Evolutionary conservation across 2,113 vertebrate species (phyloP), one percentile per base, ranked within the genome.

Genomic region (Heterotilapia buettikoferi): DNA sequence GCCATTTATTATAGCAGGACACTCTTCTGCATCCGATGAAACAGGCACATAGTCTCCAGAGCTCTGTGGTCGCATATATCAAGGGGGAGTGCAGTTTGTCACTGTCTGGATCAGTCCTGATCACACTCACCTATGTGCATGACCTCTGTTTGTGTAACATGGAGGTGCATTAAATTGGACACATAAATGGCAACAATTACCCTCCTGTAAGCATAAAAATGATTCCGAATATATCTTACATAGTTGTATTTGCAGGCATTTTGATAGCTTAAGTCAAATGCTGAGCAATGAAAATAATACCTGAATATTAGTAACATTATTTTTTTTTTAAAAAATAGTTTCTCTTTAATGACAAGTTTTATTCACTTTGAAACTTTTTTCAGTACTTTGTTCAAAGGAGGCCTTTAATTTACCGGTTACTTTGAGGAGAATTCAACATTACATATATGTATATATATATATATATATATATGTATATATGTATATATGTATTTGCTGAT

Each of bases 1-100:
- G 85, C 45, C 93, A 87, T 96, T 94, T 84, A 88, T 95, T 93
- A 94, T 5, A 16, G 29, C 33, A 3, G 85, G 90, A 93, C 90
- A 79, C 84, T 89, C 83, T 11, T 83, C 82, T 84, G 89, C 86
- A 84, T 89, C 83, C 83, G 86, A 6, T 84, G 79, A 78, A 89
- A 82, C 61, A 53, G 85, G 90, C 50, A 50, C 57, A 11, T 4
- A 4, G 50, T 91, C 91, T 92, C 86, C 57, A 68, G 89, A 92
- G 91, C 84, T 85, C 79, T 85, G 80, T 16, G 86, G 76, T 81
- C 19, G 80, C 88, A 89, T 88, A 85, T 10, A 91, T 92, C 84
- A 86, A 36, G 76, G 5, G 6, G 24, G 13, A 38, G 73, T 14
- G 52, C 89, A 83, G 73, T 89, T 86, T 90, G 84, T 91, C 86